Conservation (phyloP, 1,140 invertebrate species). For the Lucilia sericata region DNA sequence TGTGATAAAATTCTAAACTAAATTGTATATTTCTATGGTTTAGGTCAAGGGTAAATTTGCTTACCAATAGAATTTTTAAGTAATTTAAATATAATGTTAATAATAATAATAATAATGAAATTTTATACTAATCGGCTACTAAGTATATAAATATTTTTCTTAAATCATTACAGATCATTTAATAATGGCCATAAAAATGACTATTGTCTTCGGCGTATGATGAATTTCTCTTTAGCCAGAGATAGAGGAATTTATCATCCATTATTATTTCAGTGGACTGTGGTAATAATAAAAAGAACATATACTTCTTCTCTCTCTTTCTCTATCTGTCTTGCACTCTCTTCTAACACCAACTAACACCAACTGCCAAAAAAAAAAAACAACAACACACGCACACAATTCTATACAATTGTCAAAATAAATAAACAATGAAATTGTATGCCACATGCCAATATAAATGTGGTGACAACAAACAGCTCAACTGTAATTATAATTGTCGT, state of each 20-base stretch:
- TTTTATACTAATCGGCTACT: too few relatives aligned
- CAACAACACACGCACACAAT: not conserved
- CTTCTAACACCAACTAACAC: not conserved
- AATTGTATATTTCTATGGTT: too few relatives aligned
- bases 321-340: not conserved
- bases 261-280: not conserved
- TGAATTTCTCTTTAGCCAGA: not conserved
- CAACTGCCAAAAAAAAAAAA: not conserved
- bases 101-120: too few relatives aligned
- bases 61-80: too few relatives aligned
- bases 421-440: constrained; percentile 40
- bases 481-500: constrained; percentile 48
- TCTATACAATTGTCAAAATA: not conserved
- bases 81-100: too few relatives aligned
- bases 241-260: not conserved
- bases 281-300: not conserved
- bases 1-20: too few relatives aligned
- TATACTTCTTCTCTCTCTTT: not conserved
- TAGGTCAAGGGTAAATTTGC: too few relatives aligned
- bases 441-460: constrained; percentile 52
- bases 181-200: not conserved
- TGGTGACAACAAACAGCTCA: constrained; percentile 46
- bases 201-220: not conserved
- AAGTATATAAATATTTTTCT: not conserved
- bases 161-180: not conserved